Evolutionary conservation across 2,888 invertebrate species (phyloP), one percentile per base, ranked within the genome.

Genomic region (Hipparchia sbordonii): DNA sequence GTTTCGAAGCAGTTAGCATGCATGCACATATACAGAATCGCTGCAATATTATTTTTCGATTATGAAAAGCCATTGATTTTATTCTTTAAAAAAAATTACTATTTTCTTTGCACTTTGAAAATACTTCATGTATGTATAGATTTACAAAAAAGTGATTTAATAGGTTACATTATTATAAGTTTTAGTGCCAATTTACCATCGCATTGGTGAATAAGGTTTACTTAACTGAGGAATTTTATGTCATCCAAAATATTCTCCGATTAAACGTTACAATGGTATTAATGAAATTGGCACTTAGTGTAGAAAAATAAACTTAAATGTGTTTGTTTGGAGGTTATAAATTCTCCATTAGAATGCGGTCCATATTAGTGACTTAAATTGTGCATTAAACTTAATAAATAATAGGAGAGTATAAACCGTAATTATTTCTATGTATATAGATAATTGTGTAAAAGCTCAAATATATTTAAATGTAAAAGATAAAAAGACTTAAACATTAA

Each of bases 281-380:
- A 5, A 5, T 39, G 1, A 39, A 39, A 39, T 39, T 39, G 39
- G 39, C 39, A 39, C 39, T 71, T 63, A 62, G 63, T 66, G 39
- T 72, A 68, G 62, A 10, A 51, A 56, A 23, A 67, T 9, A 57
- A 51, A 74, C 70, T 61, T 68, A 39, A 56, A 59, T 48, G 23
- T 72, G 60, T 71, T 67, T 70, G 69, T 69, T 61, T 63, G 71
- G 76, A 72, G 70, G 62, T 68, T 68, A 56, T 60, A 71, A 74
- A 65, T 67, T 73, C 74, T 77, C 90, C 85, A 81, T 89, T 93
- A 92, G 92, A 89, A 88, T 84, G 93, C 89, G 94, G 94, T 93
- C 94, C 94, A 94, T 89, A 87, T 83, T 92, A 93, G 91, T 92
- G 92, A 93, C 91, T 93, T 93, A 94, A 87, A 88, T 87, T 87